Conservation (phyloP, 92 coral and sea anemone genomes). For the Pocillopora grandis region DNA sequence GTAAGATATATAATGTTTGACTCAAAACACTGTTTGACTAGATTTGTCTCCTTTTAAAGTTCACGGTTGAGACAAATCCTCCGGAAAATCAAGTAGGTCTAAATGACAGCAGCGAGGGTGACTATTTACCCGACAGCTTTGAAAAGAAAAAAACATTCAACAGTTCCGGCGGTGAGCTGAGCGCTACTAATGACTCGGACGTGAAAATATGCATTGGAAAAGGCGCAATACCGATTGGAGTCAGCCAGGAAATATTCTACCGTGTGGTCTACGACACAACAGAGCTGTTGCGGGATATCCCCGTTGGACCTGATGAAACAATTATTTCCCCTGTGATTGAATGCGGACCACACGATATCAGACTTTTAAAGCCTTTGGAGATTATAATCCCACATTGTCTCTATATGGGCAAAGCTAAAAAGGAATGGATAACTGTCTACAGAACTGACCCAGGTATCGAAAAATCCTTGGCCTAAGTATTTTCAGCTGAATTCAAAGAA, state of each 20-base stretch:
- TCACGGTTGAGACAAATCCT: too few species aligned
- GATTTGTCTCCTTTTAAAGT: too few species aligned
- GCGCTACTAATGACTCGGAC: constrained; percentile 5
- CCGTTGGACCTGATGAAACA: neutral
- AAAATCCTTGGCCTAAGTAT: too few species aligned
- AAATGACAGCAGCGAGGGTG: too few species aligned
- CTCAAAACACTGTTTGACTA: too few species aligned
- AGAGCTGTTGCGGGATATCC: constrained; percentile 17
- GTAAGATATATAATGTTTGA: too few species aligned
- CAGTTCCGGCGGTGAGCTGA: constrained; percentile 22
- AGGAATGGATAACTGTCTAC: constrained; percentile 6
- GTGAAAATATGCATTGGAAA: neutral
- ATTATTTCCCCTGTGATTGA: constrained; percentile 25
- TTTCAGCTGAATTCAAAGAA: neutral
- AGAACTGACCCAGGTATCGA: neutral
- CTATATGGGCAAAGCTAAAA: constrained; percentile 9
- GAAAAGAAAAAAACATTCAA: neutral
- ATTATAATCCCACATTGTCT: constrained; percentile 38
- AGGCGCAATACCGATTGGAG: constrained; percentile 13
- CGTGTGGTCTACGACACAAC: constrained; percentile 20
- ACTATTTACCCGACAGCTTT: too few species aligned
- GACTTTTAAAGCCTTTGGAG: neutral
- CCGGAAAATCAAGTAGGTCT: too few species aligned
- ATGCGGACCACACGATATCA: constrained; percentile 29
- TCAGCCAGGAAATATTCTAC: neutral